Evolutionary conservation across 2,888 invertebrate genomes (phyloP), one percentile per base, ranked within the genome.

Genomic region (Caenorhabditis japonica): DNA sequence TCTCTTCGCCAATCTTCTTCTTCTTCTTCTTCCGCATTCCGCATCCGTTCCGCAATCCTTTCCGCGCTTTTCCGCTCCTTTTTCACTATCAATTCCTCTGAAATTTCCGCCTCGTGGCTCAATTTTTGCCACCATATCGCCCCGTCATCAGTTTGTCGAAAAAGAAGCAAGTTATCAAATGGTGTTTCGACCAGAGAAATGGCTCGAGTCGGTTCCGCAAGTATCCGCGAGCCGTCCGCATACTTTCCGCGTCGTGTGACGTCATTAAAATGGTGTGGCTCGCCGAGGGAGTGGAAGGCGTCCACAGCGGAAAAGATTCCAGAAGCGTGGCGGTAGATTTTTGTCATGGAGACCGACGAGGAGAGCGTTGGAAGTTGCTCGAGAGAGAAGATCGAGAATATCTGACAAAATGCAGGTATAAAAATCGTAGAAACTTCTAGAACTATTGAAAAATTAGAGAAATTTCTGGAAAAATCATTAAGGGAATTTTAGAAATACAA

Each of bases 61-160:
- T 30, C 25, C 21, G 43, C 27, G 39, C 73, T 73, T 25, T 38
- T 39, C 15, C 33, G 17, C 13, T 59, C 58, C 3, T 46, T 43
- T 3, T 59, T 44, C 33, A 19, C 38, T 33, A 39, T 61, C 27
- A 23, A 3, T 13, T 68, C 39, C 5, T 56, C 62, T 27, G 33
- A 51, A 17, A 53, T n/a, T 4, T 30, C 30, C 5, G 10, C 15
- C 47, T 59, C 52, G 47, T 64, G 27, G 1, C 36, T 25, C 4
- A 68, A 41, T 23, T 17, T 33, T 21, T 73, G 73, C 46, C 58
- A 73, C 69, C 75, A 72, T 30, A 77, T 51, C 3, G 64, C 38
- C 7, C 77, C 77, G 38, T 73, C 64, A 44, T 77, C 75, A 4
- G 38, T 34, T 62, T 72, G 70, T 33, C 72, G 25, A 13, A 75